Evolutionary conservation across 92 coral and sea anemone species (phyloP).

Genomic region (Porites rus): DNA sequence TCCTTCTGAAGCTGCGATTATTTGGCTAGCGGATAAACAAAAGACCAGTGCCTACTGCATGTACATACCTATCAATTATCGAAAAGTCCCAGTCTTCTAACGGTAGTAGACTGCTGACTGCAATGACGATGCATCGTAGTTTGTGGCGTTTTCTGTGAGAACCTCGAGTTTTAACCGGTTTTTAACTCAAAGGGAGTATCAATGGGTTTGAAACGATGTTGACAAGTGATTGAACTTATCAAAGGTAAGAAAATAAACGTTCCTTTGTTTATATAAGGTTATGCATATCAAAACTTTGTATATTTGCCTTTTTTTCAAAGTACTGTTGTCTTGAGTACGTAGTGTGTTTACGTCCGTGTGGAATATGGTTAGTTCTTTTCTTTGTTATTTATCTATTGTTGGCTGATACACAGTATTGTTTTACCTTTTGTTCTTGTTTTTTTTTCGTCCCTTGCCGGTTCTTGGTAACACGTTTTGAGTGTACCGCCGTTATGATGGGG

Average conservation of each 20-base stretch:
- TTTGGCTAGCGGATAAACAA: constrained; percentile 14
- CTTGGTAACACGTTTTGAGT: too few species aligned
- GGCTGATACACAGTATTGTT: too few species aligned
- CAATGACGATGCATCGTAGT: constrained; percentile 8
- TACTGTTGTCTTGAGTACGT: neutral
- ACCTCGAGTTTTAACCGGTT: neutral
- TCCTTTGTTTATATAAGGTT: neutral
- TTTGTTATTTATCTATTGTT: too few species aligned
- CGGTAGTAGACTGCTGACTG: neutral
- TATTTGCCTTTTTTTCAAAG: too few species aligned
- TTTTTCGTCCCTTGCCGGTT: too few species aligned
- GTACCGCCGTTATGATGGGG: too few species aligned
- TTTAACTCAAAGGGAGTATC: neutral
- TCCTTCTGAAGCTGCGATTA: constrained; percentile 43
- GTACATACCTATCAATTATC: neutral
- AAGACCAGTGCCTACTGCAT: neutral
- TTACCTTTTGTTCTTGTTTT: too few species aligned
- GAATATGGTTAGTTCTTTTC: too few species aligned
- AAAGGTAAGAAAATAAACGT: neutral
- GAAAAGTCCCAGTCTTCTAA: neutral
- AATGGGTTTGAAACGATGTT: constrained; percentile 5
- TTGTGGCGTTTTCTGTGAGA: neutral
- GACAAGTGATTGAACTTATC: neutral
- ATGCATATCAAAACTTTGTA: too few species aligned
- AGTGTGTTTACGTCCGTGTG: neutral